These are phyloP conservation scores for Mycetomoellerius zeteki DNA, from an alignment of 1,140 invertebrate genomes.

Conservation along the genomic window DNA sequence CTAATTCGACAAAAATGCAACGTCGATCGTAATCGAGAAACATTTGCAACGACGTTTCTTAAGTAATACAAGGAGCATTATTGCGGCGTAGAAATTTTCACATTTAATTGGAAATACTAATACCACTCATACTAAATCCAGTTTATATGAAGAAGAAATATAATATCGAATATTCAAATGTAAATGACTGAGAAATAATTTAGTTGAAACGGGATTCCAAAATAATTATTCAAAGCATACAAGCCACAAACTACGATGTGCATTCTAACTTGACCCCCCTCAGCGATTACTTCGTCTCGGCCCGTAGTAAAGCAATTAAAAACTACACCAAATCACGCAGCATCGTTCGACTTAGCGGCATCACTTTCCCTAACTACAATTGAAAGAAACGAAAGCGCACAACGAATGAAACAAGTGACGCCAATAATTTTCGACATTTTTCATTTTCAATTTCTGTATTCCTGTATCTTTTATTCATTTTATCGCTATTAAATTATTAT, in stretches of 20 bases:
- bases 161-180: not conserved
- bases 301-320: slow-evolving; percentile 42
- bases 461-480: not conserved
- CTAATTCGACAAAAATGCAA: not conserved
- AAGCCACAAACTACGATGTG: not conserved
- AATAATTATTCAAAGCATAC: not conserved
- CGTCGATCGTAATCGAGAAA: not conserved
- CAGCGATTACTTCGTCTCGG: not conserved
- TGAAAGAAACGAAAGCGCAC: slow-evolving; percentile 43
- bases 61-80: not conserved
- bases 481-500: not conserved
- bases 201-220: not conserved
- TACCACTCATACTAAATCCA: not conserved
- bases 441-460: not conserved
- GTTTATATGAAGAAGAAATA: not conserved
- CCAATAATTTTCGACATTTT: not conserved
- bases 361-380: slow-evolving; percentile 61
- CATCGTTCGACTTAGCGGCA: slow-evolving; percentile 59
- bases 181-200: slow-evolving; percentile 20
- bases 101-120: not conserved
- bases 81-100: not conserved
- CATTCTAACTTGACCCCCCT: not conserved
- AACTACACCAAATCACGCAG: slow-evolving; percentile 61
- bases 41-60: not conserved
- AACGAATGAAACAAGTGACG: not conserved